Conservation (phyloP, 2,797 vertebrate genomes). For the Microctenopoma lineatum region DNA sequence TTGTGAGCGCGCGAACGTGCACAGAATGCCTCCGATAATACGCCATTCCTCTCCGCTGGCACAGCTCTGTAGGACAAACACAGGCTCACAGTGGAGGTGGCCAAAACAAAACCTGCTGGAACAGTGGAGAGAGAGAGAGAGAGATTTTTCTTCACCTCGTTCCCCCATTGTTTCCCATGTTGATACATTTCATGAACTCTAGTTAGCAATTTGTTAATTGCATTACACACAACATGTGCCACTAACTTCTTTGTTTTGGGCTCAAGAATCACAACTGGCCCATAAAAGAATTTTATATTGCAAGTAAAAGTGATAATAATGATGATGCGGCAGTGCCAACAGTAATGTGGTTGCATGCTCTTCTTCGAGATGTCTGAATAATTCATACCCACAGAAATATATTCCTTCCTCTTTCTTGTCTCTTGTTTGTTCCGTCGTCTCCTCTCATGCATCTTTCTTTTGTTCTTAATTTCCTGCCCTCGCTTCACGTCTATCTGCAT, state of each 20-base stretch:
- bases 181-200: slow-evolving; percentile 30
- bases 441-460: slow-evolving; percentile 38
- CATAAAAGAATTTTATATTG: slow-evolving; percentile 26
- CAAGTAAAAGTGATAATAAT: slow-evolving; percentile 11
- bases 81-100: slow-evolving; percentile 50
- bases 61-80: slow-evolving; percentile 29
- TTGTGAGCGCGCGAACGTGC: neutral
- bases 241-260: slow-evolving; percentile 23
- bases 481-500: slow-evolving; percentile 1
- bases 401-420: slow-evolving; percentile 53
- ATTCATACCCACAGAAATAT: slow-evolving; percentile 64
- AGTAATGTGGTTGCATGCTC: slow-evolving; percentile 40
- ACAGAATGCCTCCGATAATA: slow-evolving; percentile 7
- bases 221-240: neutral
- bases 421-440: slow-evolving; percentile 48
- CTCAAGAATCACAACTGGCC: slow-evolving; percentile 29
- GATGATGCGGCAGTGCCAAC: slow-evolving; percentile 35
- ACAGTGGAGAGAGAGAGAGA: slow-evolving; percentile 35
- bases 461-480: slow-evolving; percentile 44
- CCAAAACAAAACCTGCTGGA: slow-evolving; percentile 49
- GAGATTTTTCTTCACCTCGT: slow-evolving; percentile 35
- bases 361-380: slow-evolving; percentile 65
- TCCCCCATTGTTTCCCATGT: slow-evolving; percentile 24
- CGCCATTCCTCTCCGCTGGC: slow-evolving; percentile 13
- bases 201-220: slow-evolving; percentile 15